Evolutionary conservation across 2,888 invertebrate genomes (phyloP), one percentile per base, ranked within the genome.

Genomic region (Oligia strigilis): DNA sequence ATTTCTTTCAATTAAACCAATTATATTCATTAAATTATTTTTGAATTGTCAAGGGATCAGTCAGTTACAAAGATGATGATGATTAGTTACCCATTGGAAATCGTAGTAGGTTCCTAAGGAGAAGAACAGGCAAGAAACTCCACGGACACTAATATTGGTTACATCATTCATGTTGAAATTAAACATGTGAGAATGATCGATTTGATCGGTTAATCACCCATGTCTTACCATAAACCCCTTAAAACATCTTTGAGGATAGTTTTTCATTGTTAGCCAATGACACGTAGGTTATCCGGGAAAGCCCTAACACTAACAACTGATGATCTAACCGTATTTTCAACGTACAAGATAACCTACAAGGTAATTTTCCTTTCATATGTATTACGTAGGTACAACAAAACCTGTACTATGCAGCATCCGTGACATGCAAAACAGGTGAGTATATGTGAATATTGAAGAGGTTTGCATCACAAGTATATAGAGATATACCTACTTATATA

Each of bases 371-470:
- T 67, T 17, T 65, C 5, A 23, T 13, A 49, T 4, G 29, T 29
- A 49, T 19, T 60, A 29, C 23, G 11, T 64, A 62, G 43, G 14
- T 46, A 65, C 14, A 81, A 60, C 49, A 71, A 64, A 84, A 64
- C 71, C 46, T 46, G 67, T 5, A 67, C 5, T 75, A 58, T 65
- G 60, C 60, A 66, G 23, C 62, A 75, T 83, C 78, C 64, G 52
- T 46, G 62, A 62, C n/a, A 72, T 80, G 81, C 46, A 62, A 75
- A 84, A 84, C 66, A 65, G 72, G 52, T 29, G 1, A 29, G 29
- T 84, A 83, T 62, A 66, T 49, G 14, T 77, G 69, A 65, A 81
- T 77, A 84, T 75, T 80, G 49, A 76, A 76, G 46, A 83, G 60
- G 69, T 73, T 77, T 82, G 64, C 69, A 60, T 62, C 69, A 73